Conservation (phyloP, 2,888 invertebrate species). For the Drosophila atripex region DNA sequence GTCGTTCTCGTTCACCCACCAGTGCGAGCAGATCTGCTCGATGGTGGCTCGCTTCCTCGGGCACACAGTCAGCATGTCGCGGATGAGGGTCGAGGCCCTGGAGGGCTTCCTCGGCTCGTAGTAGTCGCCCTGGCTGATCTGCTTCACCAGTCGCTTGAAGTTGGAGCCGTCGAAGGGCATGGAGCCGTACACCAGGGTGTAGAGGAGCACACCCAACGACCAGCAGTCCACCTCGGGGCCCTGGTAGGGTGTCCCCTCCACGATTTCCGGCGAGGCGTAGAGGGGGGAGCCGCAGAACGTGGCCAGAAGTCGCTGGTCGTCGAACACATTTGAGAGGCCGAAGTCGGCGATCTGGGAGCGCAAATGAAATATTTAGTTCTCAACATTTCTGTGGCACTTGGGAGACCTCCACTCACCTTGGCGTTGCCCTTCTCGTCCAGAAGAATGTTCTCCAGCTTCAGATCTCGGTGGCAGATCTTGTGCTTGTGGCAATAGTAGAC, state of each 20-base stretch:
- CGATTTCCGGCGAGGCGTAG: slow-evolving; percentile 98
- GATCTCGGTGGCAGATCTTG: slow-evolving; percentile 97
- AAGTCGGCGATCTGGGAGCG: slow-evolving; percentile 96
- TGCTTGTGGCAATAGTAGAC: slow-evolving; percentile 99
- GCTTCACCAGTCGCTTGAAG: slow-evolving; percentile 97
- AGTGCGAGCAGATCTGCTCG: slow-evolving; percentile 96
- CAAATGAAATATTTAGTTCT: no score
- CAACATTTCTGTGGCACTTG: background rate
- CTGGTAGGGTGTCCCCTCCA: slow-evolving; percentile 97
- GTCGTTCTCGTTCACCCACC: slow-evolving; percentile 97
- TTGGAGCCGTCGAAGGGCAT: slow-evolving; percentile 99
- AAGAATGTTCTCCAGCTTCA: slow-evolving; percentile 97
- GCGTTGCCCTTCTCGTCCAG: slow-evolving; percentile 97
- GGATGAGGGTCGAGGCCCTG: slow-evolving; percentile 96
- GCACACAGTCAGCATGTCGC: slow-evolving; percentile 96
- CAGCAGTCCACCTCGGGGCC: slow-evolving; percentile 98
- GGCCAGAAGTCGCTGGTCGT: slow-evolving; percentile 92
- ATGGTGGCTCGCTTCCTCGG: slow-evolving; percentile 95
- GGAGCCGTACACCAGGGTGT: slow-evolving; percentile 99
- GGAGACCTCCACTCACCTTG: slow-evolving; percentile 87
- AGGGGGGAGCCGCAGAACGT: slow-evolving; percentile 98
- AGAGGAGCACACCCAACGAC: slow-evolving; percentile 98
- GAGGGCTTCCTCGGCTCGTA: slow-evolving; percentile 98
- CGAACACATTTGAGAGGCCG: slow-evolving; percentile 98
- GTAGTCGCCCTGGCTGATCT: slow-evolving; percentile 98